Evolutionary conservation across 2,797 vertebrate species (phyloP), one percentile per base, ranked within the genome.

Genomic region (Gymnoscopelus microlampas): DNA sequence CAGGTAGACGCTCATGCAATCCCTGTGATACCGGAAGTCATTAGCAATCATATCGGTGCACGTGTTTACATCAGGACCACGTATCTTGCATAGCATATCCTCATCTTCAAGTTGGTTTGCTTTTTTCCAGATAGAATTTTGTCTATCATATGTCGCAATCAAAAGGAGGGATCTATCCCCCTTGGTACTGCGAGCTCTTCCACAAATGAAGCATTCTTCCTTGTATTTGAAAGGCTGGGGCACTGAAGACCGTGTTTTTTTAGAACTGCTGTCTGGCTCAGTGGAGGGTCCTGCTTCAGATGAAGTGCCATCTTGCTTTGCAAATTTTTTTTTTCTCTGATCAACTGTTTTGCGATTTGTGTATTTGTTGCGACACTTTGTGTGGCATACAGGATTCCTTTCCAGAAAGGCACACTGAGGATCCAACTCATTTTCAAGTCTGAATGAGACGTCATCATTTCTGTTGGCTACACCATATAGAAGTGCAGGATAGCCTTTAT

Each of bases 401-500:
- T n/a, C 53, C 53, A 66, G 64, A 56, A 66, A 66, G 64, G 23
- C 15, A 48, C 64, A 57, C 26, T 66, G 54, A 66, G 64, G 54
- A 57, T 58, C 35, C 54, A 67, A 54, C 15, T 67, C 65, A 67
- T 47, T 67, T 10, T 67, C 44, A 67, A 58, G 65, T 67, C 65
- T 67, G 65, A 26, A 58, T 58, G 64, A 57, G 35, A 49, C 54
- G 50, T 58, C 44, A 49, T 67, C 54, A 54, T 29, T 67, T 67
- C 23, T 58, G 58, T n/a, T n/a, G n/a, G n/a, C n/a, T n/a, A n/a
- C n/a, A n/a, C n/a, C n/a, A n/a, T n/a, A n/a, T 58, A 66, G 35
- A 23, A 67, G 65, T 35, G 54, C 26, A 57, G 65, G 39, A 11
- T 67, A 67, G 54, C 55, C 65, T 50, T 57, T 23, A 57, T 66